Percentiles rank a stretch among this genome's conserved stretches.
Conservation (phyloP, 1,140 invertebrate genomes). For the Lepidostoma basale region DNA sequence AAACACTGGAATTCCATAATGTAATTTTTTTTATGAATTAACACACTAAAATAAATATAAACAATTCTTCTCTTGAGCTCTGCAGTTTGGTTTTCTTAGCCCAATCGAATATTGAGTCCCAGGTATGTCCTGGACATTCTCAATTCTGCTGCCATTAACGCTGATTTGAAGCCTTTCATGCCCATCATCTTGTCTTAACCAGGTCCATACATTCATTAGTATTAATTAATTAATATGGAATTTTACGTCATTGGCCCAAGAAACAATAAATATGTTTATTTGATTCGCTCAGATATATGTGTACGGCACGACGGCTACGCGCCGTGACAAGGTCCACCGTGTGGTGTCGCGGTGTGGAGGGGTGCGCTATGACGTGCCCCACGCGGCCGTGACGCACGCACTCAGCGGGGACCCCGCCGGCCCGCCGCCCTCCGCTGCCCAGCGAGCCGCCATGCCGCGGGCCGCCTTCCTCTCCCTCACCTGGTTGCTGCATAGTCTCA, state of each 20-base stretch:
- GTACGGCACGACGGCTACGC: slow-evolving; percentile 66
- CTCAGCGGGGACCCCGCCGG: slow-evolving; percentile 67
- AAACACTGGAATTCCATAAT: too few species aligned
- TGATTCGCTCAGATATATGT: slow-evolving; percentile 63
- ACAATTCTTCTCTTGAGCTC: too few species aligned
- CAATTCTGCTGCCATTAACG: too few species aligned
- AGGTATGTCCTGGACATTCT: too few species aligned
- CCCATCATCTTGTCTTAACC: too few species aligned
- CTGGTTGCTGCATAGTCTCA: slow-evolving; percentile 79
- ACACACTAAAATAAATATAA: too few species aligned
- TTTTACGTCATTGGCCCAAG: background rate
- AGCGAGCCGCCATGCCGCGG: slow-evolving; percentile 53
- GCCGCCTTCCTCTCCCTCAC: slow-evolving; percentile 69
- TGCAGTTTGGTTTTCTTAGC: too few species aligned
- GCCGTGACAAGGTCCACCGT: slow-evolving; percentile 76
- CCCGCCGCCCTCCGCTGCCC: background rate
- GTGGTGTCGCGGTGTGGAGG: slow-evolving; percentile 82
- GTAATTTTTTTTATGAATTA: too few species aligned
- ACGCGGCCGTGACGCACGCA: slow-evolving; percentile 80
- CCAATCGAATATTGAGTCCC: too few species aligned
- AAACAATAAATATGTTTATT: background rate
- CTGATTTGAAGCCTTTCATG: too few species aligned
- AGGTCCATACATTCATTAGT: background rate
- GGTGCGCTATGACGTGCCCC: slow-evolving; percentile 76
- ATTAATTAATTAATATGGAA: background rate